These are phyloP conservation scores for Colaptes auratus DNA, from an alignment of 2,113 vertebrate genomes.

Conservation along the genomic window DNA sequence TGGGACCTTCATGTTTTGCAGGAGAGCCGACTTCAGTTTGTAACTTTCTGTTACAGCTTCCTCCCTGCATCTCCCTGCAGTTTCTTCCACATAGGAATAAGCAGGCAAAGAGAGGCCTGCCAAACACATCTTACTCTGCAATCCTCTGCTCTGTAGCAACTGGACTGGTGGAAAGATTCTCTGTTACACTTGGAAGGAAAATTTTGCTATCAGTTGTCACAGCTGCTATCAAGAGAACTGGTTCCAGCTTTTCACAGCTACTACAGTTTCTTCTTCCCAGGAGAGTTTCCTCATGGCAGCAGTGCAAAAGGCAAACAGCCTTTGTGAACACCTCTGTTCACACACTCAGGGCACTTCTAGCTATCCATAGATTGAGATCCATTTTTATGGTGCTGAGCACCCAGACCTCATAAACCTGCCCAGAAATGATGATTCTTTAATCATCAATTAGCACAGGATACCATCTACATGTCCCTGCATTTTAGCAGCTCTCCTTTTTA, in stretches of 20 bases:
- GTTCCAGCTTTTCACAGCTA: not conserved
- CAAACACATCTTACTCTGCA: not conserved
- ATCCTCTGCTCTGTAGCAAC: not conserved
- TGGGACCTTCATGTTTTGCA: not conserved
- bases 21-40: not conserved
- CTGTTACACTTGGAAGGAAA: not conserved
- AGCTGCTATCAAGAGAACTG: not conserved
- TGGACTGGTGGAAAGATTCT: not conserved
- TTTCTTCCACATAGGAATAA: not conserved
- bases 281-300: not conserved
- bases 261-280: not conserved
- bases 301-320: not conserved
- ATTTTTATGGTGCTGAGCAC: not conserved
- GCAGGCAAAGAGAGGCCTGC: not conserved
- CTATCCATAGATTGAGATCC: not conserved
- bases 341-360: not conserved
- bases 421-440: not conserved
- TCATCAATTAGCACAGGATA: not conserved
- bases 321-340: not conserved
- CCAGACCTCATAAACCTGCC: not conserved
- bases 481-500: not conserved
- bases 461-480: not conserved
- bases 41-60: not conserved
- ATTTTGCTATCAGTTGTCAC: not conserved
- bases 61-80: not conserved